Base-by-base conservation (phyloP, 2,113 vertebrate species). In the Anhinga rufa region DNA sequence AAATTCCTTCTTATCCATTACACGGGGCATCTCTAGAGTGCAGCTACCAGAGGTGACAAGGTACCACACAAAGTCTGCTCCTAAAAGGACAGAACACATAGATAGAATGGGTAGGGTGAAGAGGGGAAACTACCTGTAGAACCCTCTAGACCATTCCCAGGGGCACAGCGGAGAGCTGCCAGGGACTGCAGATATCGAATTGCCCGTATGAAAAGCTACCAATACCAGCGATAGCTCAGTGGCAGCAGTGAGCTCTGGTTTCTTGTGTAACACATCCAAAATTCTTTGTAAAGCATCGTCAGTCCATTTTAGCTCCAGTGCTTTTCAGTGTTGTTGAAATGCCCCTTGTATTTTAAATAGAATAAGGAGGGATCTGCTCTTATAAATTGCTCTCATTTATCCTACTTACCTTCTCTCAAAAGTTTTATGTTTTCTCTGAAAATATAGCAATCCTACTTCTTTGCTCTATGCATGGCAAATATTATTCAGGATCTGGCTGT, bases 141-240 rank as follows among this genome's bases (percentile, higher is more conserved):
- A 62, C 9, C 42, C 10, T 7, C 7, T 5, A 17, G 64, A 36
- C 17, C 2, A 0, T 10, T 28, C 24, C 78, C 61, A 32, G 55
- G 38, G 17, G 13, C 36, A 19, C 0, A 18, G 36, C 36, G 48
- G 48, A 57, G 52, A 46, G 58, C 22, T 60, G 34, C 8, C 71
- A 36, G 60, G 58, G 36, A 10, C 54, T 34, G 52, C 52, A 71
- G 26, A 4, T 29, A 17, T 11, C 25, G 2, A 7, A 22, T 0
- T 22, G 28, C 28, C 24, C 55, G 0, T 1, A 4, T 6, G 24
- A 42, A 21, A 65, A 62, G 61, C 6, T 26, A 5, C 18, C 10
- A 2, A 1, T 1, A 3, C 72, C 42, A 14, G 51, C 0, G 17
- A 52, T 4, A 9, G 25, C 82, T 57, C 36, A 1, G 10, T 16